These are phyloP conservation scores for Spea bombifrons DNA, from an alignment of 2,113 vertebrate species.

Conservation along the genomic window DNA sequence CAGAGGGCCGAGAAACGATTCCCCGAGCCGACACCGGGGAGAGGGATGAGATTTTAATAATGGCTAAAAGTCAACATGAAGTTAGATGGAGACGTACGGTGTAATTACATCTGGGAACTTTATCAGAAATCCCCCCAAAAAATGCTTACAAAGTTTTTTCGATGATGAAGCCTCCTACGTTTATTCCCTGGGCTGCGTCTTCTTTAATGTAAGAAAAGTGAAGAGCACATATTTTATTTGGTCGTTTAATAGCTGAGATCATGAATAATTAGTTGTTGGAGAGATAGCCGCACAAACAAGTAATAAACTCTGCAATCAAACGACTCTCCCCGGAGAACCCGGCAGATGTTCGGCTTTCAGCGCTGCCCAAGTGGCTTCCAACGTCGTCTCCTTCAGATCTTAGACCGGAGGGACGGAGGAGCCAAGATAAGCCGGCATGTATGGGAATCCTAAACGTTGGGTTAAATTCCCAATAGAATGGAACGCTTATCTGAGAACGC, in stretches of 20 bases:
- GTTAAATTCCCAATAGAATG: too few relatives aligned
- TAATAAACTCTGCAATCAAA: not conserved
- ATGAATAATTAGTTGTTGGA: conserved; percentile 19
- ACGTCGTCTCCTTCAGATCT: not conserved
- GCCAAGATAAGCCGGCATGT: not conserved
- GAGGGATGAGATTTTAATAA: not conserved
- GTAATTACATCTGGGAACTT: not conserved
- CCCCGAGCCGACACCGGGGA: not conserved
- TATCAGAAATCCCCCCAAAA: not conserved
- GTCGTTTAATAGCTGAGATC: not conserved
- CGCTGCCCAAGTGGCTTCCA: not conserved
- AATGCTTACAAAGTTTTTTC: not conserved
- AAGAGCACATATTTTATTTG: not conserved
- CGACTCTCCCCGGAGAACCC: not conserved
- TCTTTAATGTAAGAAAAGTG: not conserved
- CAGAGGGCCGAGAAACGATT: not conserved
- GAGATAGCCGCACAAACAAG: conserved; percentile 1
- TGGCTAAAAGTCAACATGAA: not conserved
- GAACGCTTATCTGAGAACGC: not conserved
- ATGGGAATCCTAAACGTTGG: not conserved
- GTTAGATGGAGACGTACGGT: not conserved
- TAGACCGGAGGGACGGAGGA: not conserved
- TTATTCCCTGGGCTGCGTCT: not conserved
- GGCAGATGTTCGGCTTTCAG: not conserved
- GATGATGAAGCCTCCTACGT: not conserved